Base-by-base conservation (phyloP, 2,113 vertebrate genomes). In the Rhea americana region DNA sequence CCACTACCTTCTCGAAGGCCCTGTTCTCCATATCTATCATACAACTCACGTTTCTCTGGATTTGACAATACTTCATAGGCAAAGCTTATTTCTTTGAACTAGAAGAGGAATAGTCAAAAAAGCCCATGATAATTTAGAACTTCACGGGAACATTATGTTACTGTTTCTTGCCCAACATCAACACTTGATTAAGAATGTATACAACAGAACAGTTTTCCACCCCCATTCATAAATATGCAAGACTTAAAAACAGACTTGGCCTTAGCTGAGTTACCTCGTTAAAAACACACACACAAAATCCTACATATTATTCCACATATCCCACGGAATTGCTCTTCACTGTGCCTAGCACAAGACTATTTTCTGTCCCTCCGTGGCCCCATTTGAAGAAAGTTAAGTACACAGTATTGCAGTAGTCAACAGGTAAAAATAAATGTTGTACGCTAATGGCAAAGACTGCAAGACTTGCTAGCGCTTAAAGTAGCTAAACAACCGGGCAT, bases 71-170 rank as follows among this genome's bases (percentile, higher is more conserved):
- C 99, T 97, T 99, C 99, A 89, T 99, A 99, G 8, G 99, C 99
- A 98, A 99, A 99, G 89, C 99, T 99, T 92, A 99, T 99, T 97
- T 99, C 99, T 98, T 99, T 99, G 97, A 99, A 99, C 99, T 99
- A 92, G 7, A 93, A 96, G 59, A 59, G 67, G 91, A 94, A 93
- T 18, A 62, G 66, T 37, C 53, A 84, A 55, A 87, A 89, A 63
- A 90, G 39, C 2, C 20, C 37, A 68, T 53, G 37, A 25, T 6
- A 39, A 72, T 86, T 72, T 32, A 51, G 9, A 90, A 86, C 43
- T 58, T 66, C 61, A 88, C 85, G 61, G 6, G 16, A 78, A 12
- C 14, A 43, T 59, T 71, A 47, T n/a, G 35, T 2, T 6, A 58
- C 59, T 26, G 18, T 25, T 88, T 74, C 63, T 74, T 26, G 22